A percentile compares a stretch with the other conserved stretches of the same genome.
Evolutionary conservation across 2,888 invertebrate genomes (phyloP).

Genomic region (Agelastica alni): DNA sequence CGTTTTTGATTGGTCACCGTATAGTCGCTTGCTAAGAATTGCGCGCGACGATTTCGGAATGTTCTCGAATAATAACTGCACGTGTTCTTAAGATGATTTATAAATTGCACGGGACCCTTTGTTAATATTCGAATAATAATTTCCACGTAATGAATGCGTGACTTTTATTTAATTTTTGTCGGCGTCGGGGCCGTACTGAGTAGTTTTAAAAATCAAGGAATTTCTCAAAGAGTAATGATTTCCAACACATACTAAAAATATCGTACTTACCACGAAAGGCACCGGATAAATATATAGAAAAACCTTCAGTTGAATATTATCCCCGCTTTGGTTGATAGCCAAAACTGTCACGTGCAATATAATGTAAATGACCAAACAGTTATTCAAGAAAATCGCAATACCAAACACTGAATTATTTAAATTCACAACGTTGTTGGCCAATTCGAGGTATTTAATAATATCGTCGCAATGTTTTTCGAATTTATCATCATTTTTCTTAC

Average conservation of each 20-base stretch:
- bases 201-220: too few species aligned
- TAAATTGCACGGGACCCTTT: too few species aligned
- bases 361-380: conserved; percentile 2
- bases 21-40: too few species aligned
- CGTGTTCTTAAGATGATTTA: too few species aligned
- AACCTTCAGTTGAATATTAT: background rate
- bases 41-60: too few species aligned
- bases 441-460: conserved; percentile 2
- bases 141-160: too few species aligned
- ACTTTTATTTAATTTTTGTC: too few species aligned
- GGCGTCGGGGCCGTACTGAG: too few species aligned
- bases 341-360: background rate
- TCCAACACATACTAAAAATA: background rate
- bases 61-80: too few species aligned
- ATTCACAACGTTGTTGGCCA: background rate
- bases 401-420: conserved; percentile 1
- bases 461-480: background rate
- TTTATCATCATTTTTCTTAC: background rate
- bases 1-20: too few species aligned
- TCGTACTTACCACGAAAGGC: conserved; percentile 2
- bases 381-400: background rate
- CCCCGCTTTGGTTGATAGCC: background rate
- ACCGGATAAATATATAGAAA: background rate
- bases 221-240: background rate
- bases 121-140: too few species aligned